Evolutionary conservation across 2,888 invertebrate genomes (phyloP).

Genomic region (Orthosia incerta): DNA sequence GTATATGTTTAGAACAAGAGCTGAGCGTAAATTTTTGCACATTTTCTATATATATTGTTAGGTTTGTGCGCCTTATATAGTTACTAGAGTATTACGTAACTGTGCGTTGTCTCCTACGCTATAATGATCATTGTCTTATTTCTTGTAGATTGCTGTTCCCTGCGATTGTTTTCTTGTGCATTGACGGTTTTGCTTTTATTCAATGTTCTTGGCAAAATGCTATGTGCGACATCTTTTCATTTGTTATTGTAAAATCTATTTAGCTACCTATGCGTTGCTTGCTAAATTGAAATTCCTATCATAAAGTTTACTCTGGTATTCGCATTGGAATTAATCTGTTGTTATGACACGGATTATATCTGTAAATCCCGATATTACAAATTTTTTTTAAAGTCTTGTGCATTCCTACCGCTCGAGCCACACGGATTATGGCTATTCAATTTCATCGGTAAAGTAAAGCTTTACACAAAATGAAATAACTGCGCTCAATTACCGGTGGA

Average conservation of each 20-base stretch:
- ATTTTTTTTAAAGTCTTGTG: not conserved
- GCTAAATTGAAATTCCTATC: not conserved
- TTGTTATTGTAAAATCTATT: not conserved
- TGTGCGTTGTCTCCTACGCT: conserved; percentile 2
- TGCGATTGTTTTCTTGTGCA: conserved; percentile 58
- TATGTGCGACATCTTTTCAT: conserved; percentile 44
- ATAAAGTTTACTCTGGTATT: not conserved
- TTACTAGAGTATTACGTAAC: conserved; percentile 11
- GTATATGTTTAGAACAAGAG: conserved; percentile 1
- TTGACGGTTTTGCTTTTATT: conserved; percentile 35
- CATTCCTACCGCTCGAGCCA: not conserved
- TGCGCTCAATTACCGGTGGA: not conserved
- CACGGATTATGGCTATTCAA: not conserved
- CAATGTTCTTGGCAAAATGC: conserved; percentile 34
- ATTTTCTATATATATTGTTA: not conserved
- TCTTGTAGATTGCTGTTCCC: conserved; percentile 26
- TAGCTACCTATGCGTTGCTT: not conserved
- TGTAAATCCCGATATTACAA: not conserved
- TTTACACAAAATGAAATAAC: conserved; percentile 17
- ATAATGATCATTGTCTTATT: conserved; percentile 45
- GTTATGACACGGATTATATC: not conserved
- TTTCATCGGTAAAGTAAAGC: not conserved
- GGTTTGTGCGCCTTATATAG: not conserved
- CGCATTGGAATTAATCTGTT: not conserved
- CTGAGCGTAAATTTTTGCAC: conserved; percentile 33